These are phyloP conservation scores for Ligdia adustata DNA, from an alignment of 2,888 invertebrate species.

Conservation along the genomic window DNA sequence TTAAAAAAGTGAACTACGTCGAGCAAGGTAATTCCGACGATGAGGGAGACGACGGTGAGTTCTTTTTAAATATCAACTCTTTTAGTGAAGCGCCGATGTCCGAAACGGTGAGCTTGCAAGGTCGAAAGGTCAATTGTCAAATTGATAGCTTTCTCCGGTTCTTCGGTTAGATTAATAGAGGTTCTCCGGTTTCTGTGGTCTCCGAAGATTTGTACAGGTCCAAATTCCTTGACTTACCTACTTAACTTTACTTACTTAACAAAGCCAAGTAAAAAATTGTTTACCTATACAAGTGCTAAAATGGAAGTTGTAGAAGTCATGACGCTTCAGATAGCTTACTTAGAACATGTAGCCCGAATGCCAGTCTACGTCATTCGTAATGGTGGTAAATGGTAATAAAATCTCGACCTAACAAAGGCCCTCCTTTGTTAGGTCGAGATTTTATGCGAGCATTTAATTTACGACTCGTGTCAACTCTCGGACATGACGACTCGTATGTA, in stretches of 20 bases:
- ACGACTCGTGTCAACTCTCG: neutral
- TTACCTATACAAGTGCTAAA: neutral
- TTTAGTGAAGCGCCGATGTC: neutral
- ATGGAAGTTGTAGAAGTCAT: neutral
- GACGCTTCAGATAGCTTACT: neutral
- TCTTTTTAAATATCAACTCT: neutral
- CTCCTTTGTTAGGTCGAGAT: neutral
- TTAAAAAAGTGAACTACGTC: neutral
- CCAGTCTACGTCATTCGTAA: neutral
- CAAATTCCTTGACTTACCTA: no score
- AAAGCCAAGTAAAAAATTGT: neutral
- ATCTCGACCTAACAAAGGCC: no score
- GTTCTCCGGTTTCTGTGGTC: neutral
- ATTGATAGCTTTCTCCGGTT: no score
- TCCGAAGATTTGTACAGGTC: neutral
- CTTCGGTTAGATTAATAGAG: no score
- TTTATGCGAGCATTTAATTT: neutral
- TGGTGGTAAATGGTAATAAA: no score
- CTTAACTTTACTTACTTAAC: no score
- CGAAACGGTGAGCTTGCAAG: neutral
- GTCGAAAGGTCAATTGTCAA: neutral
- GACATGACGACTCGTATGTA: neutral
- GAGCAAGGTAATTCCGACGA: constrained; percentile 1
- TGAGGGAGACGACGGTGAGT: neutral
- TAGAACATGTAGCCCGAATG: neutral